A percentile compares a stretch with the other conserved stretches of the same genome.
These are phyloP conservation scores for Elephantulus edwardii DNA, from an alignment of 2,113 vertebrate species.

Conservation along the genomic window DNA sequence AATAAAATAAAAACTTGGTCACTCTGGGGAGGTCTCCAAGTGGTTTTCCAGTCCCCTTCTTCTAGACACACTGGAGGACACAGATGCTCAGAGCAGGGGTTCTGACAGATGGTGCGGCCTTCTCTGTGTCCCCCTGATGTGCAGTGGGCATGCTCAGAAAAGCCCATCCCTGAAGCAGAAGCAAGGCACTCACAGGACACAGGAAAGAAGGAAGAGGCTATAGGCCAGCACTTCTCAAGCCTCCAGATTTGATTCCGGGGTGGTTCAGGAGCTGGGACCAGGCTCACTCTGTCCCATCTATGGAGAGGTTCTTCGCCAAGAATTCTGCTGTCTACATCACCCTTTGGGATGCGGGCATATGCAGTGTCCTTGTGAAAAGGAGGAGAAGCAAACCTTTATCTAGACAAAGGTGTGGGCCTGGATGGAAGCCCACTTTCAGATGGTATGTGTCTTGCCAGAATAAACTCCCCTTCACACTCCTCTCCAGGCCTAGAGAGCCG, in stretches of 20 bases:
- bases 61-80: not conserved
- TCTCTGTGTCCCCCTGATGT: not conserved
- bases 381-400: not conserved
- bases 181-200: too few relatives aligned
- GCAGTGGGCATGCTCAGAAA: too few relatives aligned
- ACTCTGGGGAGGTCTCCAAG: not conserved
- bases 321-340: not conserved
- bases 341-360: too few relatives aligned
- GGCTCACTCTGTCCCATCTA: not conserved
- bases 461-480: not conserved
- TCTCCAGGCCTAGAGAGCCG: not conserved
- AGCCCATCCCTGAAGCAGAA: too few relatives aligned
- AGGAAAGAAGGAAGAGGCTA: too few relatives aligned
- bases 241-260: not conserved
- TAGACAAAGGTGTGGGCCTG: not conserved
- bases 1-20: not conserved
- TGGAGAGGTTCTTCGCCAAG: not conserved
- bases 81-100: not conserved
- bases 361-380: not conserved
- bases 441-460: not conserved
- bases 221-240: too few relatives aligned
- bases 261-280: not conserved
- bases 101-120: not conserved
- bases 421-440: not conserved
- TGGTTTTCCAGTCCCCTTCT: not conserved